Evolutionary conservation across 2,113 vertebrate species (phyloP).

Genomic region (Grus americana): DNA sequence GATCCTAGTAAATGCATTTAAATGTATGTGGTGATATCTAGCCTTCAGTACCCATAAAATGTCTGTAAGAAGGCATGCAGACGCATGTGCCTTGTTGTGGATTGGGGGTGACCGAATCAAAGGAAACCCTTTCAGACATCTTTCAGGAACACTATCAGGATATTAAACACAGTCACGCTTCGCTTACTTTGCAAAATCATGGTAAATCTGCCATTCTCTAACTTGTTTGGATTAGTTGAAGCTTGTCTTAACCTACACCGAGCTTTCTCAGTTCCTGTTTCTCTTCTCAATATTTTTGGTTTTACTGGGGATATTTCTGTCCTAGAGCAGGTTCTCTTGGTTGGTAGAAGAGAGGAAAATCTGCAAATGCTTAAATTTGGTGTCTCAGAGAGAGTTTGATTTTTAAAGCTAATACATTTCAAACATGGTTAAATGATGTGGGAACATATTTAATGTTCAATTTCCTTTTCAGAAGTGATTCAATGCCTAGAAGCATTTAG

Average conservation of each 20-base stretch:
- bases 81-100: background rate
- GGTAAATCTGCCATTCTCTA: background rate
- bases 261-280: background rate
- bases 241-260: background rate
- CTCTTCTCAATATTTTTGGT: background rate
- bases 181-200: background rate
- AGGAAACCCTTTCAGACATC: background rate
- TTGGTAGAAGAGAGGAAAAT: background rate
- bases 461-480: background rate
- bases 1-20: background rate
- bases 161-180: background rate
- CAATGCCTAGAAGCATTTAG: background rate
- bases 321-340: background rate
- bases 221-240: background rate
- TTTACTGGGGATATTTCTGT: background rate
- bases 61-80: background rate
- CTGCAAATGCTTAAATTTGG: background rate
- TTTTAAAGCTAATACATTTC: background rate
- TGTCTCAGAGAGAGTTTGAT: background rate
- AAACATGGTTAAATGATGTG: background rate
- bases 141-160: background rate
- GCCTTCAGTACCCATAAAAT: background rate
- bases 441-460: background rate
- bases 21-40: background rate
- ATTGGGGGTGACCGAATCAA: background rate